Evolutionary conservation across 2,888 invertebrate species (phyloP), one percentile per base, ranked within the genome.

Genomic region (Drosophila macrospina): DNA sequence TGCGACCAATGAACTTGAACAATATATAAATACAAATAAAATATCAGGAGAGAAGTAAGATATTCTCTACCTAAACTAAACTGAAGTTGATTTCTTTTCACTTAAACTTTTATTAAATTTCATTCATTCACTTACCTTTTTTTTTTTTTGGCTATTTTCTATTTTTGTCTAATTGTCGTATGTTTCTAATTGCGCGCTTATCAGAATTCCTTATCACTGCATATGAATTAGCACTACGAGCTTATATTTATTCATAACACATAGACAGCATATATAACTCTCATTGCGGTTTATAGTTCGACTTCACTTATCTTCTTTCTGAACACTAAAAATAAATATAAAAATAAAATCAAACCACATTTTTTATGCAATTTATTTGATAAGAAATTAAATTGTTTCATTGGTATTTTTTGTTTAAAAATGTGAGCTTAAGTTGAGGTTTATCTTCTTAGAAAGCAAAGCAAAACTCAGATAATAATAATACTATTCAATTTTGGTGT

Each of bases 1-100:
- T 34, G 47, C 20, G 47, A 30, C 52, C 72, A 71, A 36, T 60
- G 64, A 70, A 57, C 64, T 47, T 32, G 32, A 47, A 32, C 32
- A n/a, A 32, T 16, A 32, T 4, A 47, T 16, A 47, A 32, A 16
- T n/a, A 4, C 1, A 8, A 8, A 20, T n/a, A 45, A 28, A 45
- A 30, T 45, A 28, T 30, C 28, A 45, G 13, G 16, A 11, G 30
- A 30, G 16, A 11, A 6, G 16, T 30, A 47, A 28, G 2, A 6
- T 28, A 28, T 28, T 30, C 28, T 28, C 28, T 30, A 28, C 0
- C 16, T 11, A 44, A 10, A 20, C 16, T 11, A 5, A 16, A 28
- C 10, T 44, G 28, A 10, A 44, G 7, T 44, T 7, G 1, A 44
- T 44, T 26, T 4, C 13, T 11, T 26, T n/a, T 26, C n/a, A 3